Evolutionary conservation across 2,113 vertebrate genomes (phyloP).

Genomic region (Trematocara variabile): DNA sequence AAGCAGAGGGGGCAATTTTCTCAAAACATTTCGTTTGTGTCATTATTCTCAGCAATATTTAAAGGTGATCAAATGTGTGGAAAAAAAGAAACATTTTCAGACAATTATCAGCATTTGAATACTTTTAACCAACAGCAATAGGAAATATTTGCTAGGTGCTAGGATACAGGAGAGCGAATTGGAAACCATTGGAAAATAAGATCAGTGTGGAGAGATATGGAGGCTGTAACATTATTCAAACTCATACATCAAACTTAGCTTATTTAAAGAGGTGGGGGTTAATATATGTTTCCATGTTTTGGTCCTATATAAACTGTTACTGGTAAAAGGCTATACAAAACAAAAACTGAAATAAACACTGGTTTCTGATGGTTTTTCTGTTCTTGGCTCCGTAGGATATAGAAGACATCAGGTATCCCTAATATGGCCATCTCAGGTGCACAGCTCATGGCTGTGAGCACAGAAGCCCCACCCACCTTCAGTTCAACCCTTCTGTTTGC

Average conservation of each 20-base stretch:
- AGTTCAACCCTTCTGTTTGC: neutral
- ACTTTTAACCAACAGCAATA: neutral
- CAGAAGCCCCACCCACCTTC: neutral
- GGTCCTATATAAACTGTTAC: neutral
- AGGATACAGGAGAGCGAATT: neutral
- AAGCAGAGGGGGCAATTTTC: neutral
- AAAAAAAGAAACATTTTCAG: accelerated
- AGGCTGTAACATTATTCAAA: neutral
- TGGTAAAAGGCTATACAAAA: neutral
- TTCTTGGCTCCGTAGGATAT: neutral
- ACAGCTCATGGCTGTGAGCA: neutral
- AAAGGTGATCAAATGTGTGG: neutral
- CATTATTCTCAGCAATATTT: neutral
- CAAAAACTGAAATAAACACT: neutral
- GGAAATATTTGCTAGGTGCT: neutral
- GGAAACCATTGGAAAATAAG: neutral
- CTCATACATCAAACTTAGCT: neutral
- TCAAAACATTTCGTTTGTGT: neutral
- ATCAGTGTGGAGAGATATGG: neutral
- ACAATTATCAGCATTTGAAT: neutral
- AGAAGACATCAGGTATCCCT: neutral
- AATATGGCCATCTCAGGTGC: neutral
- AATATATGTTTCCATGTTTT: neutral
- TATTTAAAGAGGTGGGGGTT: neutral
- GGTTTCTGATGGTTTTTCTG: neutral